Conservation (phyloP, 2,888 invertebrate genomes). For the Ormyrus thymus region DNA sequence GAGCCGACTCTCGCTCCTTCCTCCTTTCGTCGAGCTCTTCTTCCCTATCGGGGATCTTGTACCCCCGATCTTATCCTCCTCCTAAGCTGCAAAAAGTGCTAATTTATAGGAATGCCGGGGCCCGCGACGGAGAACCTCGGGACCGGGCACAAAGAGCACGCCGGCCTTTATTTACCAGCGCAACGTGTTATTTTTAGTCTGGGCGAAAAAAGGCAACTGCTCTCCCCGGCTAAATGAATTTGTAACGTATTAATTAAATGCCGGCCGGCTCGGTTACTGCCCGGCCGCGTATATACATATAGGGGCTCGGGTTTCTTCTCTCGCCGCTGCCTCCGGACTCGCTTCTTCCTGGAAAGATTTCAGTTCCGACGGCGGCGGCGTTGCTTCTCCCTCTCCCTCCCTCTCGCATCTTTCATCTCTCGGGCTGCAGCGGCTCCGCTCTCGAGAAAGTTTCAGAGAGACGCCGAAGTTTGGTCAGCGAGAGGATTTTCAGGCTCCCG, state of each 20-base stretch:
- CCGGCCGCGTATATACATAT: constrained; percentile 21
- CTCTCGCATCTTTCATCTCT: too few relatives aligned
- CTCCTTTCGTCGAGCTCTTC: neutral
- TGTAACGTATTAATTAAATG: constrained; percentile 52
- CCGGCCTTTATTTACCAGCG: constrained; percentile 20
- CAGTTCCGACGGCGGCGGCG: constrained; percentile 13
- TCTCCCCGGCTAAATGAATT: constrained; percentile 35
- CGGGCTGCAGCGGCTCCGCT: neutral
- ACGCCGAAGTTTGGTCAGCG: constrained; percentile 35
- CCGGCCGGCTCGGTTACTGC: constrained; percentile 40
- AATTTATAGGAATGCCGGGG: too few relatives aligned
- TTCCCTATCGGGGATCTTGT: too few relatives aligned
- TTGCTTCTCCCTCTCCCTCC: neutral
- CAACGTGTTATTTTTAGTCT: too few relatives aligned
- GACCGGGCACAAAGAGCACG: constrained; percentile 1
- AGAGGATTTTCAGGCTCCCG: neutral
- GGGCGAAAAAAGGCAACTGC: constrained; percentile 15
- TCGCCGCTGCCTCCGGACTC: constrained; percentile 12
- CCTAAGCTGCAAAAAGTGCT: too few relatives aligned
- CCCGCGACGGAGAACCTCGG: too few relatives aligned
- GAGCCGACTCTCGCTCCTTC: constrained; percentile 4
- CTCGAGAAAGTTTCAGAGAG: constrained; percentile 49
- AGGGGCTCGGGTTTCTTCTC: constrained; percentile 15
- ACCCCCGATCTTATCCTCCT: too few relatives aligned
- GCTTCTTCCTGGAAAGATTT: constrained; percentile 48